phyloP scores from a whole-genome alignment of 2,888 invertebrate species.

The Parnassius apollo region DNA sequence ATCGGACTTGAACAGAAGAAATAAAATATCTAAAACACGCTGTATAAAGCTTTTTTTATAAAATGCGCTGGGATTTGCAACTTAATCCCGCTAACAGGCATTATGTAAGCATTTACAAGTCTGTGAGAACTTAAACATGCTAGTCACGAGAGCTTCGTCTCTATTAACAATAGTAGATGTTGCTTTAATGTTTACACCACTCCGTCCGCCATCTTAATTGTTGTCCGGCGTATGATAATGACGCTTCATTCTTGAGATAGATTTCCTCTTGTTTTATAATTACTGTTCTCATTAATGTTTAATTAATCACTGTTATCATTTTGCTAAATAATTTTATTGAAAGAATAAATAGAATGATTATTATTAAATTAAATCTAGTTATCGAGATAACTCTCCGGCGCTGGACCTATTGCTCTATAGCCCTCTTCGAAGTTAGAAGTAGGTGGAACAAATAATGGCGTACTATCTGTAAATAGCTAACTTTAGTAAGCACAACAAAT shows the following conservation, averaged over 20 bases:
- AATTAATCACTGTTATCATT: conserved; percentile 3
- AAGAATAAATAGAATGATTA: too few relatives aligned
- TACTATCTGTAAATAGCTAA: too few relatives aligned
- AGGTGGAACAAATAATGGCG: too few relatives aligned
- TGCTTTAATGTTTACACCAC: conserved; percentile 51
- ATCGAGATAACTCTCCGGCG: too few relatives aligned
- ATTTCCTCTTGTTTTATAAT: conserved; percentile 13
- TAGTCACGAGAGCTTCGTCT: conserved; percentile 56
- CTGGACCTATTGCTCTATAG: too few relatives aligned
- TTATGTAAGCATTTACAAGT: conserved; percentile 58
- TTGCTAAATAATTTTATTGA: background rate
- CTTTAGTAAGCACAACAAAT: too few relatives aligned
- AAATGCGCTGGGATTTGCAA: background rate
- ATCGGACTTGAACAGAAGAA: too few relatives aligned
- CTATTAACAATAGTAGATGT: conserved; percentile 55
- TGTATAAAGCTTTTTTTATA: too few relatives aligned
- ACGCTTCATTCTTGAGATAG: conserved; percentile 11
- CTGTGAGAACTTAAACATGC: conserved; percentile 38
- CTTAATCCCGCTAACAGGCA: conserved; percentile 32
- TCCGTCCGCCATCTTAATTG: conserved; percentile 53
- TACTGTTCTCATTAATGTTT: conserved; percentile 22
- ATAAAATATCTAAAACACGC: too few relatives aligned
- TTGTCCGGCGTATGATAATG: conserved; percentile 49
- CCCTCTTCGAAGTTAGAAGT: too few relatives aligned
- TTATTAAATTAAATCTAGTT: too few relatives aligned